A percentile compares a stretch with the other conserved stretches of the same genome.
phyloP scores from a whole-genome alignment of 2,113 vertebrate species.

The Phodopus roborovskii region DNA sequence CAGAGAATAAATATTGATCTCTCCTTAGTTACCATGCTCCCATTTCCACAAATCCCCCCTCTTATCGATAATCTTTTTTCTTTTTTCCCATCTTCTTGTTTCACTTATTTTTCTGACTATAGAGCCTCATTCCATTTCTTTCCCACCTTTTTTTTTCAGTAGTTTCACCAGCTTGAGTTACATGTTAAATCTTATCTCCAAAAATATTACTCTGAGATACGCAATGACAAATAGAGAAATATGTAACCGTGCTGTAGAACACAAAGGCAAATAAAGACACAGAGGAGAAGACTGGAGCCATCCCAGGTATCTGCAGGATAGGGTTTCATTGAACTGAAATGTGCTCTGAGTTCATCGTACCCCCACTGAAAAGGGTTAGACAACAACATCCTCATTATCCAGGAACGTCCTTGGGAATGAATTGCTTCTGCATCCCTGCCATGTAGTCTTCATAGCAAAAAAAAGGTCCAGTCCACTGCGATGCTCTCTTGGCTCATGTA shows the following conservation, averaged over 20 bases:
- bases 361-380: neutral
- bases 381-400: neutral
- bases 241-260: neutral
- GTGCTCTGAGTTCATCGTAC: neutral
- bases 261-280: neutral
- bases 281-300: too few species aligned
- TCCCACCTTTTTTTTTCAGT: neutral
- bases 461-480: neutral
- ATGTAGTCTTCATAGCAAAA: neutral
- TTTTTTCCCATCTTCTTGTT: neutral
- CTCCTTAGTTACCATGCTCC: neutral
- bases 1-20: neutral
- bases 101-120: constrained; percentile 33
- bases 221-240: neutral
- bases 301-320: too few species aligned
- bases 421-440: neutral
- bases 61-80: neutral
- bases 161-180: neutral
- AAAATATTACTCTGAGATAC: constrained; percentile 21
- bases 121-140: neutral
- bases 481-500: neutral
- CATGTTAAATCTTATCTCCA: neutral
- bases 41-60: neutral
- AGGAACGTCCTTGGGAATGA: neutral
- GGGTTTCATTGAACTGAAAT: neutral